Percentiles rank a stretch among this genome's conserved stretches.
These are phyloP conservation scores for Dasypolia templi DNA, from an alignment of 2,888 invertebrate species.

Conservation along the genomic window DNA sequence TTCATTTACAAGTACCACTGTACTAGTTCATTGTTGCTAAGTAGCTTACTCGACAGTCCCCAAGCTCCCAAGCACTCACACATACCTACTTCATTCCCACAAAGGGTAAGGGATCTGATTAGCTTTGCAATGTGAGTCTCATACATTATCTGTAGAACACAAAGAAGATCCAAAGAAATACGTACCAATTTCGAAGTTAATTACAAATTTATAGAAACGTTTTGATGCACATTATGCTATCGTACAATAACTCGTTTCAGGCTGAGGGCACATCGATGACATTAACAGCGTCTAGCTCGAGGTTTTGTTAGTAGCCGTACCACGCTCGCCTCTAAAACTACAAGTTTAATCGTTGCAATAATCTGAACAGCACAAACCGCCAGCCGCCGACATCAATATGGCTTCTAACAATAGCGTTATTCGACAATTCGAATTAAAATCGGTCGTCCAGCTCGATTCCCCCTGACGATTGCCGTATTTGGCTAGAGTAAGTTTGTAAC, in stretches of 20 bases:
- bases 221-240: neutral
- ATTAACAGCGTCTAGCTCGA: conserved; percentile 40
- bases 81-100: conserved; percentile 28
- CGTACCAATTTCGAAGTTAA: neutral
- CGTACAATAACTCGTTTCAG: conserved; percentile 59
- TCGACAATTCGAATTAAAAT: conserved; percentile 71
- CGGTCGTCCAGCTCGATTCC: no score
- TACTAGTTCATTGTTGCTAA: conserved; percentile 39
- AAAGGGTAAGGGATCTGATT: conserved; percentile 43
- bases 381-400: conserved; percentile 67
- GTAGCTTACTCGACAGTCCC: conserved; percentile 44
- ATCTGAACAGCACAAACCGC: conserved; percentile 68
- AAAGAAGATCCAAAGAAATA: neutral
- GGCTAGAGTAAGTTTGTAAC: conserved; percentile 65
- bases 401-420: conserved; percentile 71
- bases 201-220: neutral
- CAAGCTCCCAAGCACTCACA: conserved; percentile 24
- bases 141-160: conserved; percentile 2
- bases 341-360: conserved; percentile 75
- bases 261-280: conserved; percentile 53
- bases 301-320: conserved; percentile 49
- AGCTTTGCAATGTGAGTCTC: conserved; percentile 22
- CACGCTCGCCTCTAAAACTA: conserved; percentile 60
- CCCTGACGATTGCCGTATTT: conserved; percentile 62
- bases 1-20: conserved; percentile 49